A percentile compares a stretch with the other conserved stretches of the same genome.
phyloP scores from a whole-genome alignment of 2,797 vertebrate genomes.

The Alca torda region DNA sequence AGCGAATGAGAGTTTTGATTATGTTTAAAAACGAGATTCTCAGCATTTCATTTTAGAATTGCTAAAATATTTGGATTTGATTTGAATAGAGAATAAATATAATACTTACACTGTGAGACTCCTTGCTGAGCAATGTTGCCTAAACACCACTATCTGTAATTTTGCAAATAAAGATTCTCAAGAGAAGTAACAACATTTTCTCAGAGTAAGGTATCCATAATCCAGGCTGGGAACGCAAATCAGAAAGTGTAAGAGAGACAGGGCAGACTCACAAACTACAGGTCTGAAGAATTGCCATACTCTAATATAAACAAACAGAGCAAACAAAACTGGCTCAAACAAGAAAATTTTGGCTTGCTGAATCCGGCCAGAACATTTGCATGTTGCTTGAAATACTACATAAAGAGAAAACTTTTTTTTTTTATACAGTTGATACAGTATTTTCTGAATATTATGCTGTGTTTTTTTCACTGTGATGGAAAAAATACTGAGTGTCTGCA shows the following conservation, averaged over 20 bases:
- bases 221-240: neutral
- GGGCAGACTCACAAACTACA: neutral
- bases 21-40: neutral
- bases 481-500: neutral
- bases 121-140: neutral
- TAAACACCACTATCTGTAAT: neutral
- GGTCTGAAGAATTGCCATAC: neutral
- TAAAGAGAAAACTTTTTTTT: neutral
- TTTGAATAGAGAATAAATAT: neutral
- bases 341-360: neutral
- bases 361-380: neutral
- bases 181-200: neutral
- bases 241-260: neutral
- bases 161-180: neutral
- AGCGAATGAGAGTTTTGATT: neutral
- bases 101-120: neutral
- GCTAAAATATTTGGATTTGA: neutral
- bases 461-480: neutral
- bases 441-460: neutral
- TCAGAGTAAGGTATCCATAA: neutral
- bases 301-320: neutral
- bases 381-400: neutral
- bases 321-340: neutral
- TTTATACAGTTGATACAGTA: neutral
- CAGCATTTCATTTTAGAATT: neutral